A percentile compares a stretch with the other conserved stretches of the same genome.
Evolutionary conservation across 2,113 vertebrate genomes (phyloP).

Genomic region (Heptranchias perlo): DNA sequence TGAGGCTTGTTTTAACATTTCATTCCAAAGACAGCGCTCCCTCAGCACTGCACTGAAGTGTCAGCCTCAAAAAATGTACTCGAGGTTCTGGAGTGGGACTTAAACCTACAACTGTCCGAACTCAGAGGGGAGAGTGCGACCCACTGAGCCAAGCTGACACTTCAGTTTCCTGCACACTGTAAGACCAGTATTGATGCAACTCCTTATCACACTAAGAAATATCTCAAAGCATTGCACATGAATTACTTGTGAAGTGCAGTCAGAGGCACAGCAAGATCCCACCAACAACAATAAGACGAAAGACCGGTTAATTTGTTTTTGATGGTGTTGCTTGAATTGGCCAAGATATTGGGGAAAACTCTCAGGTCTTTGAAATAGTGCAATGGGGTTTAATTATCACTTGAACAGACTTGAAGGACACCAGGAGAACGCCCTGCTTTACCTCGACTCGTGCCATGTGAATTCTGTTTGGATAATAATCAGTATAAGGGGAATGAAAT

Average conservation of each 20-base stretch:
- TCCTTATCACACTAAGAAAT: not conserved
- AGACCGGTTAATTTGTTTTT: not conserved
- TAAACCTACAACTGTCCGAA: too few species aligned
- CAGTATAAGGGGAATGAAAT: not conserved
- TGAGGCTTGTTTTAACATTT: not conserved
- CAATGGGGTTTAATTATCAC: too few species aligned
- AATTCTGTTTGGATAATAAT: not conserved
- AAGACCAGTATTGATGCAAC: not conserved
- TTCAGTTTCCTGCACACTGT: too few species aligned
- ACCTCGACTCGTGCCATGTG: not conserved
- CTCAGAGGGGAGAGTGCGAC: too few species aligned
- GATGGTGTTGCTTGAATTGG: not conserved
- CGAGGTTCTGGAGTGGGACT: too few species aligned
- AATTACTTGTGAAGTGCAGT: not conserved
- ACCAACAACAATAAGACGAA: not conserved
- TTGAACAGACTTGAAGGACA: too few species aligned
- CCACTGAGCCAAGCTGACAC: too few species aligned
- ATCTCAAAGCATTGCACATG: not conserved
- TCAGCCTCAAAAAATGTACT: too few species aligned
- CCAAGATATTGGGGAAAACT: too few species aligned
- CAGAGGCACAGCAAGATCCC: not conserved
- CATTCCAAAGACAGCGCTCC: too few species aligned
- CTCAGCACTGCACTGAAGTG: too few species aligned
- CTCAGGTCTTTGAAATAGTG: too few species aligned
- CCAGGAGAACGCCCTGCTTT: not conserved